Conservation (phyloP, 2,888 invertebrate genomes). For the Invenusta paracnida region DNA sequence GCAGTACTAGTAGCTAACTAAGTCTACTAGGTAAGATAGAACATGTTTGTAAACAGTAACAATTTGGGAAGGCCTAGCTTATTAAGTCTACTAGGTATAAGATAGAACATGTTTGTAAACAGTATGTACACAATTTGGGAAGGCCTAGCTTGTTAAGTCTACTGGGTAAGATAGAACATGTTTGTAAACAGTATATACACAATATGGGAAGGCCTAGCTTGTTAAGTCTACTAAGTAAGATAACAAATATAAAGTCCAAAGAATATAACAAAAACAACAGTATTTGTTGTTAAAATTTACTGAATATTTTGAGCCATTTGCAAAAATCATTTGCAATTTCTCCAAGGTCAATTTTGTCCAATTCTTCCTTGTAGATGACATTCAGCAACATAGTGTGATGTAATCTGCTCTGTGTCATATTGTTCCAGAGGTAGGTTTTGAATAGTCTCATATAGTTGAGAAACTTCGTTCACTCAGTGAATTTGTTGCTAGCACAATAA, state of each 20-base stretch:
- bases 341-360: neutral
- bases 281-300: neutral
- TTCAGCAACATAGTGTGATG: neutral
- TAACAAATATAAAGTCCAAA: neutral
- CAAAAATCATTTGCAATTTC: neutral
- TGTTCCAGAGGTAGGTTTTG: neutral
- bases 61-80: neutral
- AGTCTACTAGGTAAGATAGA: too few relatives aligned
- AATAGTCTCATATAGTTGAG: too few relatives aligned
- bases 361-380: neutral
- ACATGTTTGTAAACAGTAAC: neutral
- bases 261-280: neutral
- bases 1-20: neutral
- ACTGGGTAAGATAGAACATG: too few relatives aligned
- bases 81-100: too few relatives aligned
- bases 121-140: neutral
- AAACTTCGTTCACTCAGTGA: too few relatives aligned
- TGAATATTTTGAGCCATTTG: neutral
- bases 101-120: neutral
- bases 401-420: neutral
- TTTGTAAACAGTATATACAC: too few relatives aligned
- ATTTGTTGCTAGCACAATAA: too few relatives aligned
- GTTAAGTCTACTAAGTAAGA: too few relatives aligned
- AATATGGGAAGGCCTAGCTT: too few relatives aligned
- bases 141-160: neutral